Base-by-base conservation (phyloP, 30 jellyfish, hydroid and myxozoan genomes). In the Sanderia malayensis region DNA sequence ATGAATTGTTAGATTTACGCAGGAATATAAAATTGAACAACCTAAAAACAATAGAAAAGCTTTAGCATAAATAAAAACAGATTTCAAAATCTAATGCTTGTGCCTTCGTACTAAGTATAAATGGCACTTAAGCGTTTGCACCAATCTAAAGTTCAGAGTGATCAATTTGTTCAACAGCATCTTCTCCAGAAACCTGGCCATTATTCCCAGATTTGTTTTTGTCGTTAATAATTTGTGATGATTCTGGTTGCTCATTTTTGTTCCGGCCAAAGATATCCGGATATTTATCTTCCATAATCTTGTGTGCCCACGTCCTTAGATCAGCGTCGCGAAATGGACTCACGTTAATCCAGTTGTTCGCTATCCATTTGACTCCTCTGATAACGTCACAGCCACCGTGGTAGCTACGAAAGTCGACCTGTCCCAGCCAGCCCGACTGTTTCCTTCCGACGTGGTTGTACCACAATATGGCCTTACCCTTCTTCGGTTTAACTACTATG, bases 391-490 rank as follows among this genome's bases (percentile, higher is more conserved):
- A 84, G 0, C 95, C 95, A 18, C 95, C 95, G 44, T 84, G 95
- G 52, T 21, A 63, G 45, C 88, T 68, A 11, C 86, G 81, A 23
- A 31, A 46, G 30, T 84, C 95, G 9, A 70, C 72, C 60, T 67
- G 73, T 62, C 95, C 95, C 25, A 84, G 81, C 95, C 95, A 84
- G 20, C 83, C 84, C 19, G 95, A 71, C 30, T 59, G 22, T 45
- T 67, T 67, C 20, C 79, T 44, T 2, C 65, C 64, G 30, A 9
- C 46, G 44, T 84, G 89, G 58, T 75, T 84, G 69, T 84, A 84
- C 95, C 95, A 84, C 9, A 84, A 24, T 1, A 84, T 79, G 22
- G 95, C 95, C 71, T 84, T 84, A 1, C 95, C 95, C 30, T 66
- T 74, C 46, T 67, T 70, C 15, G 95, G 95, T 31, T 67, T 84